Base-by-base conservation (phyloP, 2,888 invertebrate genomes). In the Diogma glabrata region DNA sequence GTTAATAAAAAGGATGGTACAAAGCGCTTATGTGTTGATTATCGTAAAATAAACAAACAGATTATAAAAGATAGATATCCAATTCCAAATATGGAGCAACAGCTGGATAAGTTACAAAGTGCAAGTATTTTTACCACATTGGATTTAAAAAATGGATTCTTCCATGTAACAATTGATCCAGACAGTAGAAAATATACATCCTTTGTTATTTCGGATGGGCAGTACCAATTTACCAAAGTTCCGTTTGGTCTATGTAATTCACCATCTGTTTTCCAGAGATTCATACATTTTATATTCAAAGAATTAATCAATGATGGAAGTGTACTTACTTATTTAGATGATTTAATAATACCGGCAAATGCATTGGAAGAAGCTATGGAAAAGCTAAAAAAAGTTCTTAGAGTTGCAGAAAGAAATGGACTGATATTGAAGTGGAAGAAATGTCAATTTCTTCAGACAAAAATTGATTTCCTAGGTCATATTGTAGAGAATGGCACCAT, bases 401-500 rank as follows among this genome's bases (percentile, higher is more conserved):
- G 50, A 23, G 9, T 8, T 6, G 50, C 55, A 19, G 40, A 30
- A 30, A 47, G 55, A 1, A 51, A 54, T 30, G 56, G 55, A 3
- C 33, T 59, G 1, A 23, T 54, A 6, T 47, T 58, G 1, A 58
- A 58, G 49, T 56, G 23, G 55, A 52, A 20, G 6, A 58, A 57
- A 51, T 53, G 55, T 22, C 30, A 56, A 14, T 55, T 56, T 51
- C 40, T 57, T 14, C 43, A 50, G 16, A 53, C 19, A 24, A 12
- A 12, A 9, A 51, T 56, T 1, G 46, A 49, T 22, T 53, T 20
- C 54, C 10, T 26, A 26, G 10, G 26, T 6, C 26, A 26, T 10
- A 6, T 8, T 8, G 10, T 26, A 26, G 26, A 26, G 10, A 26
- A 26, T 10, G 26, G n/a, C n/a, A n/a, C n/a, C n/a, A n/a, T n/a